Percentiles rank a stretch among this genome's conserved stretches.
These are phyloP conservation scores for Homarus americanus DNA, from an alignment of 1,140 invertebrate genomes.

Conservation along the genomic window DNA sequence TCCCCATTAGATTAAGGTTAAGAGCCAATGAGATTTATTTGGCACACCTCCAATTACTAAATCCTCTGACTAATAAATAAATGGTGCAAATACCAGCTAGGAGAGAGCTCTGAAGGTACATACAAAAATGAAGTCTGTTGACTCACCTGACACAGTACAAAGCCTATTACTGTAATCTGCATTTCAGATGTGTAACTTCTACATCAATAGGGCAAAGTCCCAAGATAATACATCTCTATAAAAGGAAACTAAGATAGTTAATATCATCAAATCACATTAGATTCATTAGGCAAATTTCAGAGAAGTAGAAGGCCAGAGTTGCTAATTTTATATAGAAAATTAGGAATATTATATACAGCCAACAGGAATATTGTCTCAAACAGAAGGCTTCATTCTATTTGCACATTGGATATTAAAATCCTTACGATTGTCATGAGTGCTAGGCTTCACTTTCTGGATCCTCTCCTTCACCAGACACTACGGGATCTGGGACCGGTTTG, in stretches of 20 bases:
- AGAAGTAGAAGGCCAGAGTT: not conserved
- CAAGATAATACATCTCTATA: not conserved
- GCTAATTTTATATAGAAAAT: not conserved
- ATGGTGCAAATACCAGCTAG: not conserved
- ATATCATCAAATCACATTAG: too few relatives aligned
- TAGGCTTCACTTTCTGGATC: slow-evolving; percentile 66
- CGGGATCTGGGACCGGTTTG: not conserved
- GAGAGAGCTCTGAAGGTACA: not conserved
- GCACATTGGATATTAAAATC: not conserved
- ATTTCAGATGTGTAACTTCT: not conserved
- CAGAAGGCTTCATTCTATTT: not conserved
- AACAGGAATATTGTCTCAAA: not conserved
- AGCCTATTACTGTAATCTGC: not conserved
- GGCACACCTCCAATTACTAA: too few relatives aligned
- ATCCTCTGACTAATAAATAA: too few relatives aligned
- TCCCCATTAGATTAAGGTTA: too few relatives aligned
- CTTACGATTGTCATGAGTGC: not conserved
- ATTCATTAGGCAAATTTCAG: not conserved
- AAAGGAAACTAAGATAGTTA: too few relatives aligned
- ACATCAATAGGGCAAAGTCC: not conserved
- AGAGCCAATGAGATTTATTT: too few relatives aligned
- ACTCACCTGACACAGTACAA: too few relatives aligned
- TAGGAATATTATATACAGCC: not conserved
- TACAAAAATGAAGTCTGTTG: too few relatives aligned
- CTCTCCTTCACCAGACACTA: not conserved